Evolutionary conservation across 1,140 invertebrate species (phyloP), one percentile per base, ranked within the genome.

Genomic region (Zaprionus vittiger): DNA sequence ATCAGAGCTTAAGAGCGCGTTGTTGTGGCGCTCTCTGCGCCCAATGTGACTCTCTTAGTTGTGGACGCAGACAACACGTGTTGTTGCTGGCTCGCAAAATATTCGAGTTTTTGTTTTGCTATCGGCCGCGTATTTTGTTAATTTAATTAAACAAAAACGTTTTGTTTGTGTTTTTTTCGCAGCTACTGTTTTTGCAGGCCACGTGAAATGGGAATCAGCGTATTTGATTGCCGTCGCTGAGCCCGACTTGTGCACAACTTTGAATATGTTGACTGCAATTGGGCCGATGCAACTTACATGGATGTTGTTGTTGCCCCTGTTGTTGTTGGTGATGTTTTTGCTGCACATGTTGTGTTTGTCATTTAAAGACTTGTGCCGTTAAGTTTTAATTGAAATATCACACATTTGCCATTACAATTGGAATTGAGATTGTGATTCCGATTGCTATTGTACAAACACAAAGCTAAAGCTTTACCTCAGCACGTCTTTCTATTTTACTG

Each of bases 91-190:
- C 74, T 71, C 83, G 84, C 81, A 83, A 87, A 87, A 86, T 87
- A 86, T 68, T 65, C 59, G 80, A 80, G 80, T 87, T 87, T 89
- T 86, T 83, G 68, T 80, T 61, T 66, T 68, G 57, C 54, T 83
- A 76, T 79, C 84, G 78, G 80, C 67, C 80, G 80, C 84, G 84
- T 83, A 87, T 87, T 89, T 83, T 89, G 84, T 87, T 87, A 87
- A 89, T 87, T 87, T 87, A 87, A 87, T 87, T 87, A 89, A 87
- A 87, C 84, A 87, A 87, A 87, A 87, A 87, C 84, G 84, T 79
- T 87, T 87, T 87, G 84, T 87, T 87, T 87, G 84, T 89, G 78
- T 83, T 87, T 87, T 86, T 44, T 73, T 64, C 22, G 44, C 14
- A 44, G 41, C 12, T 14, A 62, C 61, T 12, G 54, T 26, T 73